phyloP scores from a whole-genome alignment of 2,888 invertebrate species.

The Yponomeuta evonymella region DNA sequence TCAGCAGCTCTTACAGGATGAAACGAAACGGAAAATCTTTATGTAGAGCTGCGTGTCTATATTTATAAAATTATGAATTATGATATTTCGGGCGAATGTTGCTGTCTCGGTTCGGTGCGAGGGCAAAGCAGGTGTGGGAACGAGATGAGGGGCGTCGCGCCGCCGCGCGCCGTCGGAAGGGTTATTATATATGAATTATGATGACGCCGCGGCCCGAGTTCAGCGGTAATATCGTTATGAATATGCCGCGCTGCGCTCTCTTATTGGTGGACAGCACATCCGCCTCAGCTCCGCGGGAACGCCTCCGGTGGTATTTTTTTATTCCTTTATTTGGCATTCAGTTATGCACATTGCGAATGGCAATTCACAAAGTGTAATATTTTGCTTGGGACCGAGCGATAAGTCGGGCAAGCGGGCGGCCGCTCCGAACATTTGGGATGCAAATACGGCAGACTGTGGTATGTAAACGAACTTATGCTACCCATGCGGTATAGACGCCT shows the following conservation, averaged over 20 bases:
- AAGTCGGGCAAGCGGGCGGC: constrained; percentile 56
- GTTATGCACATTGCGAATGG: constrained; percentile 72
- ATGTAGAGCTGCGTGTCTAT: constrained; percentile 39
- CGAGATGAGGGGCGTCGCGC: constrained; percentile 59
- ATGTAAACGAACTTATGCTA: constrained; percentile 75
- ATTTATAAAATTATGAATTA: constrained; percentile 70
- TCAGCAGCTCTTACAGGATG: constrained; percentile 24
- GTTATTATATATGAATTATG: constrained; percentile 78
- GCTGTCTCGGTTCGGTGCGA: constrained; percentile 57
- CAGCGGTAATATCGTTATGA: constrained; percentile 76
- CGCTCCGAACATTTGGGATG: constrained; percentile 71
- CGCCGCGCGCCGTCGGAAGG: constrained; percentile 66
- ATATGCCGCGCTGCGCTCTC: constrained; percentile 69
- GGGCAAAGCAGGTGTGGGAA: constrained; percentile 40
- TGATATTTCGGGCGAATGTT: constrained; percentile 55
- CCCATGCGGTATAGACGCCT: constrained; percentile 67
- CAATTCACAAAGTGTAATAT: constrained; percentile 74
- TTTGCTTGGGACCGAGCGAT: constrained; percentile 61
- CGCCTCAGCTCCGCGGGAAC: constrained; percentile 69
- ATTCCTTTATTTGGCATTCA: constrained; percentile 73
- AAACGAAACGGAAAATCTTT: constrained; percentile 49
- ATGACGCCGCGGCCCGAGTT: constrained; percentile 69
- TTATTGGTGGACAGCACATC: constrained; percentile 71
- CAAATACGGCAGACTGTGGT: constrained; percentile 72
- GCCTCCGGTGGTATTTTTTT: constrained; percentile 71